phyloP scores from a whole-genome alignment of 1,140 invertebrate genomes.

The Nautilus pompilius region DNA sequence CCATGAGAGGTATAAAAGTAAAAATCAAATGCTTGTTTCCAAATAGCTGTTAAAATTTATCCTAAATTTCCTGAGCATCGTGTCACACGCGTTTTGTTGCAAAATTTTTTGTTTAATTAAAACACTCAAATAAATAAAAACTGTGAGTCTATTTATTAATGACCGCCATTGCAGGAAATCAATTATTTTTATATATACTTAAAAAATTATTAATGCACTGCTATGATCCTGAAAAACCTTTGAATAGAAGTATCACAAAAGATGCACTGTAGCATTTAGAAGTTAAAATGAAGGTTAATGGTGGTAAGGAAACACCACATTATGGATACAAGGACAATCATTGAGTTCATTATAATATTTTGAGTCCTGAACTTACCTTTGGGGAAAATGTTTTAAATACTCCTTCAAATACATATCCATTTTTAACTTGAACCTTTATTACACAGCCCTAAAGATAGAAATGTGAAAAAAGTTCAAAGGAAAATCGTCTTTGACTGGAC shows the following conservation, averaged over 20 bases:
- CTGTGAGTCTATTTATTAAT: too few relatives aligned
- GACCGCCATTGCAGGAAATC: too few relatives aligned
- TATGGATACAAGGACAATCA: neutral
- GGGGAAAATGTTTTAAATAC: constrained; percentile 82
- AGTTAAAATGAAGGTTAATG: neutral
- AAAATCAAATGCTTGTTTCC: too few relatives aligned
- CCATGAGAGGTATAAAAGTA: too few relatives aligned
- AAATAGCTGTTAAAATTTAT: too few relatives aligned
- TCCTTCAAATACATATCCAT: constrained; percentile 79
- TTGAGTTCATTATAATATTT: neutral
- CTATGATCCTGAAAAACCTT: neutral
- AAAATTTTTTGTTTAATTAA: too few relatives aligned
- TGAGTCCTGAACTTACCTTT: constrained; percentile 50
- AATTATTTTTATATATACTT: too few relatives aligned
- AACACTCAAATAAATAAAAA: too few relatives aligned
- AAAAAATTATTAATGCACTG: too few relatives aligned
- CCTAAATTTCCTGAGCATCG: too few relatives aligned
- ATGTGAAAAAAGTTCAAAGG: constrained; percentile 8
- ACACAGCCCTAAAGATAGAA: constrained; percentile 36
- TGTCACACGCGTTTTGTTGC: too few relatives aligned
- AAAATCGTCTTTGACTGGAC: too few relatives aligned
- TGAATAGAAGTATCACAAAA: neutral
- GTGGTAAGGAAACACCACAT: neutral
- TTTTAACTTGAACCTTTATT: constrained; percentile 69
- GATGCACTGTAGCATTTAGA: neutral